A percentile compares a stretch with the other conserved stretches of the same genome.
These are phyloP conservation scores for Diceros bicornis DNA, from an alignment of 2,797 vertebrate genomes.

Conservation along the genomic window DNA sequence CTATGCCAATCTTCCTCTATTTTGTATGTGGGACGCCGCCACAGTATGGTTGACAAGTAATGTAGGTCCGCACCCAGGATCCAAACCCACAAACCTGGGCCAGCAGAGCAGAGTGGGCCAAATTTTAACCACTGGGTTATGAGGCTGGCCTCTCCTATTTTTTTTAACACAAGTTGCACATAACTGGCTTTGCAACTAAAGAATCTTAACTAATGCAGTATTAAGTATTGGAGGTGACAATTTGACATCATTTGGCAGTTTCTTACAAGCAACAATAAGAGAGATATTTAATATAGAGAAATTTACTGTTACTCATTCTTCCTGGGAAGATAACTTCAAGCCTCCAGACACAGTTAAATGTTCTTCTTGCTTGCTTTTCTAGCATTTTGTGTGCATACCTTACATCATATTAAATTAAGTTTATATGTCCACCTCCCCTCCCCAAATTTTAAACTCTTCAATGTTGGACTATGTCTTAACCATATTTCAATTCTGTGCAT, in stretches of 20 bases:
- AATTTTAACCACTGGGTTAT: too few species aligned
- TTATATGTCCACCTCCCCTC: background rate
- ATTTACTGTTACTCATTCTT: background rate
- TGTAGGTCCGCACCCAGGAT: too few species aligned
- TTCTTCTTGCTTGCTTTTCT: background rate
- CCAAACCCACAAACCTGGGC: too few species aligned
- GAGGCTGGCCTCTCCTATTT: background rate
- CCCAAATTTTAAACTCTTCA: background rate
- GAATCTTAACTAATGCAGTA: background rate
- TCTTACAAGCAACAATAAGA: background rate
- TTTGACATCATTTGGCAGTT: background rate
- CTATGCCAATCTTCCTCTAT: too few species aligned
- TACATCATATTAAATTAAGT: too few species aligned
- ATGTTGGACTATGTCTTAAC: background rate
- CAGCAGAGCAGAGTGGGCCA: too few species aligned
- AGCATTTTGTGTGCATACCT: background rate
- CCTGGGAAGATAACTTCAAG: background rate
- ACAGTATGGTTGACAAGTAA: too few species aligned
- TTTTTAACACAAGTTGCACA: background rate
- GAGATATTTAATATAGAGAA: background rate
- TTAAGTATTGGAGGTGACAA: background rate
- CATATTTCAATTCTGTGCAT: background rate
- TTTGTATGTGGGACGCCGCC: too few species aligned
- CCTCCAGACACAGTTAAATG: background rate
- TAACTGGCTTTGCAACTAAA: background rate